Base-by-base conservation (phyloP, 2,113 vertebrate genomes). In the Brachionichthys hirsutus region DNA sequence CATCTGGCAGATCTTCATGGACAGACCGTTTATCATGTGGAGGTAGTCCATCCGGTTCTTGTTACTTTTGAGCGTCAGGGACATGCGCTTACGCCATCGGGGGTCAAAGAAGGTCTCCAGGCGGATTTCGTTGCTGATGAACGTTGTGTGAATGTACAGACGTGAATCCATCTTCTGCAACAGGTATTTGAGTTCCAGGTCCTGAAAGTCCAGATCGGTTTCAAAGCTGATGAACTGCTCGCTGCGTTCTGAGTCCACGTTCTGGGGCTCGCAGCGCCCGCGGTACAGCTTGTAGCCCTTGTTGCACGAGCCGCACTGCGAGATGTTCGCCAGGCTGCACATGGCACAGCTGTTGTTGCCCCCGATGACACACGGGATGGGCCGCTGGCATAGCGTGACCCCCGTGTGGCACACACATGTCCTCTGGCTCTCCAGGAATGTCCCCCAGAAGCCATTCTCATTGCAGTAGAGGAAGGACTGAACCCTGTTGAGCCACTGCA, bases 331-430 rank as follows among this genome's bases (percentile, higher is more conserved):
- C 70, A 98, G 89, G 79, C 97, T 99, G 90, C 97, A 99, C 97
- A 99, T 99, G 88, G 97, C 97, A n/a, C 97, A 99, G 88, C 96
- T 99, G 91, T 98, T 97, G 93, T 99, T 99, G 57, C 96, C 96
- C 0, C 97, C 97, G 0, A 99, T 99, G 86, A 97, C 91, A 75
- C 97, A 99, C 1, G 97, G 97, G 73, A 99, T 96, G 46, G 97
- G 95, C 17, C 97, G 93, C 87, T 98, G 97, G 85, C 97, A 99
- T 62, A 99, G 87, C 1, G 92, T 97, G 81, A 93, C 93, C 44
- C 96, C 95, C 0, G 95, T 95, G 8, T 98, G 96, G 85, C 97
- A 99, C 59, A 99, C 96, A 0, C 97, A 99, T 49, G 93, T 96
- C 81, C 95, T 83, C 58, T 98, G 97, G 86, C 96, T 99, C 84